These are phyloP conservation scores for Ennomos erosarius DNA, from an alignment of 2,888 invertebrate species.

Conservation along the genomic window DNA sequence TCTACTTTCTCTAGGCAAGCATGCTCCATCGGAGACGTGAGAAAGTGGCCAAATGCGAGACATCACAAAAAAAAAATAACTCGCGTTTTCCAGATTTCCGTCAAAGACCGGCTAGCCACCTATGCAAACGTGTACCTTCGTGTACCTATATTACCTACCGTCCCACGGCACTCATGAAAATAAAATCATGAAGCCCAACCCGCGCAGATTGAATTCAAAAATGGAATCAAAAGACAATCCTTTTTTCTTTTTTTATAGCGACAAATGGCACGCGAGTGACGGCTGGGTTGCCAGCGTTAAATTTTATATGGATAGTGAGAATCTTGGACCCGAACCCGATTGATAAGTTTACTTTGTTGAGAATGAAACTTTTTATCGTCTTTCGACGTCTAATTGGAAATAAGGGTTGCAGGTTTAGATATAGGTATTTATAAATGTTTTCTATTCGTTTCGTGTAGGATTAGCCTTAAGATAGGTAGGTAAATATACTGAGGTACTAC, in stretches of 20 bases:
- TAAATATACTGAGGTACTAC: too few relatives aligned
- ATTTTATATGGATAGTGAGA: constrained; percentile 69
- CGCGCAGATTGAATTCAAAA: constrained; percentile 82
- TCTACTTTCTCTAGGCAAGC: too few relatives aligned
- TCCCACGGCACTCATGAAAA: constrained; percentile 81
- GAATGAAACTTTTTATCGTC: constrained; percentile 34
- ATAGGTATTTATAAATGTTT: too few relatives aligned
- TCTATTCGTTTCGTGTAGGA: too few relatives aligned
- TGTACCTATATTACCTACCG: too few relatives aligned
- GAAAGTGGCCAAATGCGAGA: too few relatives aligned
- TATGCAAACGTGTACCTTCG: too few relatives aligned
- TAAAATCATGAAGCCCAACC: constrained; percentile 81
- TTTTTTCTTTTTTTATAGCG: constrained; percentile 75
- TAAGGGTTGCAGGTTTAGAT: constrained; percentile 19
- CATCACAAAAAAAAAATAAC: too few relatives aligned
- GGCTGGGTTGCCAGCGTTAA: constrained; percentile 61
- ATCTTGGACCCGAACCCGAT: constrained; percentile 7
- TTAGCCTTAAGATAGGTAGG: too few relatives aligned
- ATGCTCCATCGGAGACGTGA: too few relatives aligned
- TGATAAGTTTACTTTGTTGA: constrained; percentile 19
- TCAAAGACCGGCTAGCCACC: too few relatives aligned
- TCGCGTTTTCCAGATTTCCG: too few relatives aligned
- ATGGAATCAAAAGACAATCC: constrained; percentile 83
- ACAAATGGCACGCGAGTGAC: constrained; percentile 64
- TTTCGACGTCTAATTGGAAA: constrained; percentile 26